Evolutionary conservation across 2,888 invertebrate species (phyloP), one percentile per base, ranked within the genome.

Genomic region (Sinodicranocentrus sp.): DNA sequence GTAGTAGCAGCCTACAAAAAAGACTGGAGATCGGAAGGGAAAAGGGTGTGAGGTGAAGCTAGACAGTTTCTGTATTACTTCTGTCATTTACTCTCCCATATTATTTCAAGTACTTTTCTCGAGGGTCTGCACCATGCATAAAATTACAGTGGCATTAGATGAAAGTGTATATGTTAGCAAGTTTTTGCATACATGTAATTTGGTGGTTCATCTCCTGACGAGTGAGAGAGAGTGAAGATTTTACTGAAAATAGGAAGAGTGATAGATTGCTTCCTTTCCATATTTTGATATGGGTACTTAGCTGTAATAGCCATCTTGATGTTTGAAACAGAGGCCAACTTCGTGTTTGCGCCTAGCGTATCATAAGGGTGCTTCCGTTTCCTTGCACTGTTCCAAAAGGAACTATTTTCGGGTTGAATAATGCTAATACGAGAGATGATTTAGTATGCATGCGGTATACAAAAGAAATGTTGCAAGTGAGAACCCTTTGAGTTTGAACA

Each of bases 191-290:
- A n/a, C n/a, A n/a, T 10, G 48, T 48, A 48, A 48, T 48, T 48
- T 48, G 48, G 48, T 10, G 48, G 13, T 48, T n/a, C n/a, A 10
- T 48, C n/a, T 48, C 5, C 10, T 6, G n/a, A 6, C 10, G 48
- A n/a, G 15, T 48, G 15, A 3, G n/a, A 48, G 2, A n/a, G 10
- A 15, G 48, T 5, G 48, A n/a, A 48, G 48, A 48, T 48, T 48
- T n/a, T 10, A 3, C 15, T 48, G 13, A 10, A 48, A 44, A 67
- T 43, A n/a, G n/a, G 13, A 13, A 21, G 39, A 54, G 61, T 79
- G 79, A 79, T 79, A 79, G 79, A 79, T 79, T 63, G 48, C 71
- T 71, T 79, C 71, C 79, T 63, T 54, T 76, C 52, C 67, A 76
- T 76, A 76, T 76, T 67, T 67, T 59, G 78, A 78, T 61, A 79